Evolutionary conservation across 2,888 invertebrate genomes (phyloP).

Genomic region (Acrobasis suavella): DNA sequence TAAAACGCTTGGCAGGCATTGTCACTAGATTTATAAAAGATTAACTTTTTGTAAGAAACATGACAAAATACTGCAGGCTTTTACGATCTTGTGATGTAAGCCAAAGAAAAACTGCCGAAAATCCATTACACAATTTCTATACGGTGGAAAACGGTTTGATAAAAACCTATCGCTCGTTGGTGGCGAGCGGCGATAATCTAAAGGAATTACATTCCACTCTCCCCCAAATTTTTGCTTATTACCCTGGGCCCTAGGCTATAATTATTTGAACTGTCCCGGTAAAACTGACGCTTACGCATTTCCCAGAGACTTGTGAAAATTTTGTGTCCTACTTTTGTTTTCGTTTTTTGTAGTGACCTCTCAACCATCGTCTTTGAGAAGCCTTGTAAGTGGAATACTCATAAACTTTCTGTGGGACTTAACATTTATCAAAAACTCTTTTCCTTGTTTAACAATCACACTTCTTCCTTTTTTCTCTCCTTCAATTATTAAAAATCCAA

Average conservation of each 20-base stretch:
- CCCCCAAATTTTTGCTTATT: background rate
- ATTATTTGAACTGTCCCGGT: background rate
- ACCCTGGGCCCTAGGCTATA: background rate
- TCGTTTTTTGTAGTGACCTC: background rate
- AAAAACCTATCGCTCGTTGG: background rate
- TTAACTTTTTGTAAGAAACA: background rate
- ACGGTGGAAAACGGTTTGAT: background rate
- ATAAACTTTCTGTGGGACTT: too few relatives aligned
- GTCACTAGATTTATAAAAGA: background rate
- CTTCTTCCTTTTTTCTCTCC: too few relatives aligned
- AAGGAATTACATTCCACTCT: slow-evolving; percentile 13
- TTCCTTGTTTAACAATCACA: too few relatives aligned
- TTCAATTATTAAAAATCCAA: too few relatives aligned
- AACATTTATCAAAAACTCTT: too few relatives aligned
- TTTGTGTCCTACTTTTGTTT: background rate
- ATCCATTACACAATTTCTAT: background rate
- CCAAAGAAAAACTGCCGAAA: background rate
- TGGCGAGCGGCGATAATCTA: slow-evolving; percentile 12
- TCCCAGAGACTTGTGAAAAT: background rate
- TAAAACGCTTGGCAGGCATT: too few relatives aligned
- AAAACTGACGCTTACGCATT: background rate
- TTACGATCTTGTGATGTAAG: background rate
- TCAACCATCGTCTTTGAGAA: too few relatives aligned
- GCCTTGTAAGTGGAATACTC: too few relatives aligned
- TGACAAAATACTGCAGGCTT: background rate